A percentile compares a stretch with the other conserved stretches of the same genome.
phyloP scores from a whole-genome alignment of 2,888 invertebrate genomes.

The Yponomeuta evonymella region DNA sequence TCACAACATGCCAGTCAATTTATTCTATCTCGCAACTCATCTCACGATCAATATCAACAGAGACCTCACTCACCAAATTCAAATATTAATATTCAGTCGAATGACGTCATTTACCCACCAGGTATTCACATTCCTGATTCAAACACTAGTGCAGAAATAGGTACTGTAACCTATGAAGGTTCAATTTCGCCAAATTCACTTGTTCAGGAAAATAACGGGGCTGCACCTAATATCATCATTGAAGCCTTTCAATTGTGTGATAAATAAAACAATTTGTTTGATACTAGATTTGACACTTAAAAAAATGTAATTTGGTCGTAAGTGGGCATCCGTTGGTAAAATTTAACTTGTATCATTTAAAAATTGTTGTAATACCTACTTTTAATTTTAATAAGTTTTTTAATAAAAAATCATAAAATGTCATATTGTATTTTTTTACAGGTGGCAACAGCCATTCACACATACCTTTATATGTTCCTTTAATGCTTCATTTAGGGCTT shows the following conservation, averaged over 20 bases:
- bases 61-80: slow-evolving; percentile 12
- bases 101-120: slow-evolving; percentile 17
- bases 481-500: slow-evolving; percentile 17
- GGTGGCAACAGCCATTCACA: slow-evolving; percentile 16
- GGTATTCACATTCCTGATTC: slow-evolving; percentile 19
- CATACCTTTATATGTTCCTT: slow-evolving; percentile 16
- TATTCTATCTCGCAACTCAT: no score
- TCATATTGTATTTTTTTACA: slow-evolving; percentile 17
- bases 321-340: slow-evolving; percentile 17
- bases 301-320: slow-evolving; percentile 15
- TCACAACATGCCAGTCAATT: no score
- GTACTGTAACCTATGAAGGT: slow-evolving; percentile 17
- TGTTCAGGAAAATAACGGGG: slow-evolving; percentile 17
- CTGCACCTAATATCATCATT: slow-evolving; percentile 17
- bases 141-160: slow-evolving; percentile 18
- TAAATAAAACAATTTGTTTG: slow-evolving; percentile 17
- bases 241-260: slow-evolving; percentile 17
- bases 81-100: slow-evolving; percentile 18
- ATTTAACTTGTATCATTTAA: slow-evolving; percentile 17
- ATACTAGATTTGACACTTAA: slow-evolving; percentile 16
- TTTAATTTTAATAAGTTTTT: slow-evolving; percentile 9
- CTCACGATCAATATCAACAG: no score
- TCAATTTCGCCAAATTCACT: slow-evolving; percentile 12
- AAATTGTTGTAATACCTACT: slow-evolving; percentile 14
- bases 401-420: slow-evolving; percentile 17